phyloP scores from a whole-genome alignment of 2,888 invertebrate species.

The Heliconius hortense region DNA sequence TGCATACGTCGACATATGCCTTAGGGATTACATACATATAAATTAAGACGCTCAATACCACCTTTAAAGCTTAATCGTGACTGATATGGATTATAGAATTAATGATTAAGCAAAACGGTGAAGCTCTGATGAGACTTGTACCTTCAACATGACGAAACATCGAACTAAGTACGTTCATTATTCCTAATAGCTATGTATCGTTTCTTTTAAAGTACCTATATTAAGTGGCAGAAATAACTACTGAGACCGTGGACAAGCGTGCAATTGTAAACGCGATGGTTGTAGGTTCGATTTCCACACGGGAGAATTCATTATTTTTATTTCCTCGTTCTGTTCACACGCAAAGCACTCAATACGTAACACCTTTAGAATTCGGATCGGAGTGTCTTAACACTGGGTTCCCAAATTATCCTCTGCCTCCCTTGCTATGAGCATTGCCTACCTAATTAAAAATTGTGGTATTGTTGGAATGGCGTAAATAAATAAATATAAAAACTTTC shows the following conservation, averaged over 20 bases:
- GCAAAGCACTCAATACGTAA: no score
- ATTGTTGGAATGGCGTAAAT: background rate
- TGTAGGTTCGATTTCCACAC: no score
- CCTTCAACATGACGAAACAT: constrained; percentile 3
- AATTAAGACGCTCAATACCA: background rate
- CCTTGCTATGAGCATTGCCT: no score
- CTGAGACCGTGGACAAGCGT: no score
- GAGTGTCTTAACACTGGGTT: no score
- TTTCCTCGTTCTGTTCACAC: no score
- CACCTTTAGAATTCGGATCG: no score
- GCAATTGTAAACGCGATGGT: no score
- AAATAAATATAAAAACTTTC: background rate
- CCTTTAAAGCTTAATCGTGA: background rate
- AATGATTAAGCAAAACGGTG: constrained; percentile 5
- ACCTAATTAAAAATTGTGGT: no score
- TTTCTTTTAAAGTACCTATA: background rate
- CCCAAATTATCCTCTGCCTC: no score
- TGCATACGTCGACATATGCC: background rate
- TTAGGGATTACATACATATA: background rate
- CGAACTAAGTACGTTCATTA: constrained; percentile 22
- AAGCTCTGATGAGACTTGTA: constrained; percentile 2
- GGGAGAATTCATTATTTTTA: no score
- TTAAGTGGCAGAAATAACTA: background rate
- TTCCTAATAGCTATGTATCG: constrained; percentile 18
- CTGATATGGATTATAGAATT: background rate